Evolutionary conservation across 2,888 invertebrate genomes (phyloP), one percentile per base, ranked within the genome.

Genomic region (Tachina lurida): DNA sequence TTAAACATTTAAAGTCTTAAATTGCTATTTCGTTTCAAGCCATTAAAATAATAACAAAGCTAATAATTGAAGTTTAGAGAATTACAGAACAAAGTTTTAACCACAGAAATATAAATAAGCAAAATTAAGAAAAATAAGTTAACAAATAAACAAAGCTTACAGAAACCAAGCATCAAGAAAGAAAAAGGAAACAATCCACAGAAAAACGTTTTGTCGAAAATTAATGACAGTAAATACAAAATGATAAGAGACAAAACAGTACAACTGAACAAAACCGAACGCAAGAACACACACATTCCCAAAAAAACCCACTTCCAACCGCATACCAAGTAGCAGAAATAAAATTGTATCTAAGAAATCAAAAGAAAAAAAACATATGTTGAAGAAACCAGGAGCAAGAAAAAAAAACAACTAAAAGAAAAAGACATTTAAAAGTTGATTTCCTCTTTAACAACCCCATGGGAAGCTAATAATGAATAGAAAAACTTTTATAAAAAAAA

Each of bases 401-500:
- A 31, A 31, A 41, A 67, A n/a, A 70, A 65, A 73, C 3, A 47
- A 63, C 19, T 22, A 43, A 65, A 73, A 56, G 56, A 54, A 82
- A 58, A 77, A 70, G 49, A 82, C 85, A 82, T 85, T 82, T 78
- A 82, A 83, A 83, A 79, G 83, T 76, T 82, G 78, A 83, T 86
- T 83, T 86, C 79, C 79, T 71, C 75, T 86, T 86, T 79, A 78
- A 71, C 62, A 82, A 80, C 52, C 78, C 75, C 75, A 78, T 54
- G 78, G 75, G 75, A 82, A 85, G 85, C 85, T 79, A 85, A 82
- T 85, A 82, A 85, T 82, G 78, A 85, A 85, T 77, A 75, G 70
- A 56, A 82, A 12, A 85, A 68, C 56, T 71, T 73, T 73, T 71
- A 15, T 47, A 54, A 54, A 73, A 41, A 12, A 52, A 70, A 68